These are phyloP conservation scores for Lordiphosa andalusiaca DNA, from an alignment of 2,888 invertebrate species.

Conservation along the genomic window DNA sequence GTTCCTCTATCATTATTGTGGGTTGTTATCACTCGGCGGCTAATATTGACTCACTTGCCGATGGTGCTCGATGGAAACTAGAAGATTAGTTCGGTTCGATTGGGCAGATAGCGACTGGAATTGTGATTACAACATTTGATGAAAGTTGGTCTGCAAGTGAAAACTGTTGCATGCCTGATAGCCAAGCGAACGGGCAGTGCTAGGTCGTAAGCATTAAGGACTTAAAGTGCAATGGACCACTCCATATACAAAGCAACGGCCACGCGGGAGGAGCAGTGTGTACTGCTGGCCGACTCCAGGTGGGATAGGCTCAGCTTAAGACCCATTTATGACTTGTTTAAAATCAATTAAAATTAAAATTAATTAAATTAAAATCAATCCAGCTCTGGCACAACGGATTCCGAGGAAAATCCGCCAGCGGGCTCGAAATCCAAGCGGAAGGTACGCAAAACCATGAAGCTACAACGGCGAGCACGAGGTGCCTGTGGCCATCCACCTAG, in stretches of 20 bases:
- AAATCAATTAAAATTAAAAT: too few species aligned
- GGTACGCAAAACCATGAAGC: conserved; percentile 19
- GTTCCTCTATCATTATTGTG: too few species aligned
- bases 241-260: not conserved
- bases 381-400: conserved; percentile 11
- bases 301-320: too few species aligned
- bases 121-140: too few species aligned
- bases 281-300: conserved; percentile 30
- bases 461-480: conserved; percentile 29
- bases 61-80: too few species aligned
- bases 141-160: too few species aligned
- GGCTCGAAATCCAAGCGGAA: conserved; percentile 12
- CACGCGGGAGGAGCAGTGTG: conserved; percentile 38
- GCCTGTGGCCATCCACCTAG: conserved; percentile 59
- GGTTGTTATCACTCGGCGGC: too few species aligned
- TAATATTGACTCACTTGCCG: too few species aligned
- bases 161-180: conserved; percentile 2
- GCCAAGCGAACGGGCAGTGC: not conserved
- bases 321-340: too few species aligned
- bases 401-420: conserved; percentile 15
- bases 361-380: too few species aligned
- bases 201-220: not conserved
- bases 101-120: too few species aligned
- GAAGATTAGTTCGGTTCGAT: too few species aligned
- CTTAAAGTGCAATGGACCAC: conserved; percentile 9